phyloP scores from a whole-genome alignment of 2,888 invertebrate genomes.

The Aphidoletes aphidimyza region DNA sequence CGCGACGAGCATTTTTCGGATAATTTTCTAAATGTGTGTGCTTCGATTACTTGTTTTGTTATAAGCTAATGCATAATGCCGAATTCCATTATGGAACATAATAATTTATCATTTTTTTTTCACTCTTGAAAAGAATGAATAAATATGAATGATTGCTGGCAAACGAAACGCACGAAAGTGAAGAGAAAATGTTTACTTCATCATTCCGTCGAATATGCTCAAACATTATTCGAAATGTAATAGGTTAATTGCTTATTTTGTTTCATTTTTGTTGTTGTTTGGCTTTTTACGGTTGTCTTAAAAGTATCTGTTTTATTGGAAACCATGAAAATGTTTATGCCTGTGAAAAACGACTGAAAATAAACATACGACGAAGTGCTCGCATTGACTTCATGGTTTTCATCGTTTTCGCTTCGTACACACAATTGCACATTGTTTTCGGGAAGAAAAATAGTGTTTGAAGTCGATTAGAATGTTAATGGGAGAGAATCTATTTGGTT shows the following conservation, averaged over 20 bases:
- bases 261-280: neutral
- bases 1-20: neutral
- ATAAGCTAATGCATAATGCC: slow-evolving; percentile 11
- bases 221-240: slow-evolving; percentile 14
- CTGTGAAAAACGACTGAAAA: no score
- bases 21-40: neutral
- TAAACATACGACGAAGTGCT: neutral
- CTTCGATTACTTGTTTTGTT: neutral
- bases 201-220: neutral
- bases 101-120: slow-evolving; percentile 26
- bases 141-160: neutral
- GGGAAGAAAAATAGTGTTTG: neutral
- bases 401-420: no score
- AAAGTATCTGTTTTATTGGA: neutral
- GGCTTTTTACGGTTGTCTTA: neutral
- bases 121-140: no score
- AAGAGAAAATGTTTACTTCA: neutral
- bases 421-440: neutral
- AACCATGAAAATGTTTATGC: neutral
- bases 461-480: slow-evolving; percentile 41
- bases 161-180: neutral
- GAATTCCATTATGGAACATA: slow-evolving; percentile 13
- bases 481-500: neutral
- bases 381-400: neutral
- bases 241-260: slow-evolving; percentile 27